Percentiles rank a stretch among this genome's conserved stretches.
Evolutionary conservation across 1,140 invertebrate species (phyloP).

Genomic region (Zophobas atratus): DNA sequence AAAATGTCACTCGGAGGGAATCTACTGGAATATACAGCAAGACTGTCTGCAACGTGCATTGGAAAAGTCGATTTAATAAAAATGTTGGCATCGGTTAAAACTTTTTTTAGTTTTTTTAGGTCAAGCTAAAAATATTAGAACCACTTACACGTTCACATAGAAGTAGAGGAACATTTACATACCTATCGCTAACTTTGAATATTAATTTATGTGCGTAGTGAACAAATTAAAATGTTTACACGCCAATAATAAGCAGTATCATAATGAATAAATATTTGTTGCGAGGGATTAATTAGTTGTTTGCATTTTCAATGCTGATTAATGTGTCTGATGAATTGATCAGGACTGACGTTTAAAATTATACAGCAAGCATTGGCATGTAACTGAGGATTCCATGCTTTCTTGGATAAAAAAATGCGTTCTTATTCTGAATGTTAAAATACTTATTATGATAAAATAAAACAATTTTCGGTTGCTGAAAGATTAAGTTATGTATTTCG

Average conservation of each 20-base stretch:
- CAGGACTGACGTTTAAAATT: no score
- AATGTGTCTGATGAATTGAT: background rate
- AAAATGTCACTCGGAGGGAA: constrained; percentile 43
- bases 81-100: constrained; percentile 6
- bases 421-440: no score
- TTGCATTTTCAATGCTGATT: background rate
- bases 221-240: constrained; percentile 17
- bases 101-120: constrained; percentile 17
- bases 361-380: no score
- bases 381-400: no score
- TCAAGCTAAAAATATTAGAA: constrained; percentile 3
- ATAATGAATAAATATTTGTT: constrained; percentile 5
- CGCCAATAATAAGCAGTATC: constrained; percentile 4
- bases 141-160: constrained; percentile 11
- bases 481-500: no score
- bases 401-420: no score
- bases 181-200: constrained; percentile 8
- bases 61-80: constrained; percentile 8
- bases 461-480: no score
- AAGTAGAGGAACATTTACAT: constrained; percentile 8
- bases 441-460: no score
- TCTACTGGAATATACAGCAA: background rate
- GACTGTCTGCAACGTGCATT: background rate
- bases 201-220: constrained; percentile 15
- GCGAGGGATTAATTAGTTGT: constrained; percentile 3